Evolutionary conservation across 2,888 invertebrate species (phyloP), one percentile per base, ranked within the genome.

Genomic region (Biston stratarius): DNA sequence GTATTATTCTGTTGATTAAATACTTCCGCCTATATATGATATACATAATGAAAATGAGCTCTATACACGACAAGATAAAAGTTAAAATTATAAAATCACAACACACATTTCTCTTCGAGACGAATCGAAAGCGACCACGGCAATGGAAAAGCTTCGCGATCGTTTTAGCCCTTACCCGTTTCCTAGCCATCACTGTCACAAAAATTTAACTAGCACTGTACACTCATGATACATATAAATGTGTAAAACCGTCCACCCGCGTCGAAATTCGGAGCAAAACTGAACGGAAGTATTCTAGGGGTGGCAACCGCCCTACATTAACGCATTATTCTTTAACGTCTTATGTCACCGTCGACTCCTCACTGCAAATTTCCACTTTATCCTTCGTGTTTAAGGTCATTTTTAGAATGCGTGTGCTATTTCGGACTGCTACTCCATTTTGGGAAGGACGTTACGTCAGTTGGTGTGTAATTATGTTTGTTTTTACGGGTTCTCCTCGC

Each of bases 111-210:
- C 45, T 65, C 64, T 65, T 61, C n/a, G n/a, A 66, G 53, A 61
- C 62, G 67, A 70, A 66, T 60, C 64, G 71, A 61, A 63, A 59
- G n/a, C 61, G 61, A 33, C 63, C 59, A 49, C 67, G 66, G 67
- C 70, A 69, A 72, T 65, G 72, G 38, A 64, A 74, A 64, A 75
- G 72, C 76, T 70, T 71, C 70, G 64, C 68, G 55, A 74, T 47
- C 49, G 71, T 61, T 67, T 68, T 59, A 74, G 71, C 79, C 83
- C 90, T 90, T 90, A 92, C 91, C 91, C 92, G 81, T 87, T 91
- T 91, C 83, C 86, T 91, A 87, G 91, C 92, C 92, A 92, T 91
- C 74, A 82, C 79, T 56, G 74, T 71, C 72, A 74, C 77, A 33
- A 14, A 24, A 5, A 5, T 10, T 10, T n/a, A n/a, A 52, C 40